Percentiles rank a stretch among this genome's conserved stretches.
These are phyloP conservation scores for Balearica regulorum DNA, from an alignment of 2,797 vertebrate genomes.

Conservation along the genomic window DNA sequence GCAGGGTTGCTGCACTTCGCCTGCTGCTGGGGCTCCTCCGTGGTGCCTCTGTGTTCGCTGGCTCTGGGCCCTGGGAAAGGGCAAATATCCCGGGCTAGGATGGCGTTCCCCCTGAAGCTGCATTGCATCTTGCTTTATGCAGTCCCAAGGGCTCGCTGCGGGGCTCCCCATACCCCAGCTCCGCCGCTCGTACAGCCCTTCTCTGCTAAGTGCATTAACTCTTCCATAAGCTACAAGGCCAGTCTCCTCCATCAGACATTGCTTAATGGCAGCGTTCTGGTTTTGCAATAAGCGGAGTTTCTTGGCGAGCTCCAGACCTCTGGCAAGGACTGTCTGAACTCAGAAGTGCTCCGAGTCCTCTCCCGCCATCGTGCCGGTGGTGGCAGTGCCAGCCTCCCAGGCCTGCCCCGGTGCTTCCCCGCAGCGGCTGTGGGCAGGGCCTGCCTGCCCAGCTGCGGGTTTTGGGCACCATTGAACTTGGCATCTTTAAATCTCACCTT, in stretches of 20 bases:
- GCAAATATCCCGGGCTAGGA: rapidly evolving
- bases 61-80: neutral
- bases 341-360: neutral
- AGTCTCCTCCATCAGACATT: neutral
- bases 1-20: neutral
- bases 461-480: neutral
- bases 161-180: neutral
- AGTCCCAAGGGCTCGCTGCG: rapidly evolving
- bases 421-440: neutral
- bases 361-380: neutral
- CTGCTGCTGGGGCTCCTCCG: neutral
- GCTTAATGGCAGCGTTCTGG: neutral
- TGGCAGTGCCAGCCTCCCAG: neutral
- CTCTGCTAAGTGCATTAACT: neutral
- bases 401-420: neutral
- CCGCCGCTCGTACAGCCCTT: rapidly evolving
- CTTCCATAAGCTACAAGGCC: rapidly evolving
- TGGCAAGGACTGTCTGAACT: neutral
- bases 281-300: neutral
- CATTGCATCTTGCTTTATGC: neutral
- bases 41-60: neutral
- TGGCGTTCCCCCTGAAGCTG: neutral
- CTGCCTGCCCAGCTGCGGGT: neutral
- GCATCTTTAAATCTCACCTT: neutral
- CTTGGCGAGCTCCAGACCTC: neutral